Base-by-base conservation (phyloP, 1,140 invertebrate genomes). In the Pogonomyrmex barbatus region DNA sequence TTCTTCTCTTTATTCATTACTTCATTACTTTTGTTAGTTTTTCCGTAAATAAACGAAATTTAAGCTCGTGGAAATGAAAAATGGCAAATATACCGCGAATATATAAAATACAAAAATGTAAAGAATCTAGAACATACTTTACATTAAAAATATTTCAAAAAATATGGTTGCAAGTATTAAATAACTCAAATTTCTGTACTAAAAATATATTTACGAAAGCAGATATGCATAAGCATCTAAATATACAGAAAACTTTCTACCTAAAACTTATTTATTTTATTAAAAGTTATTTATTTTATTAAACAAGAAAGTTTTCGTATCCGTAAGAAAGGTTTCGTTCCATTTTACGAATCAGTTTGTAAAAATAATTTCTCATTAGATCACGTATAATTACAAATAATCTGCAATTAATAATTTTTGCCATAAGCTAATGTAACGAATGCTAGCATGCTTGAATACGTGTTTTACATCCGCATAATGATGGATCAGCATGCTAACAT, bases 21-120 rank as follows among this genome's bases (percentile, higher is more conserved):
- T 68, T 68, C 65, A 68, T 68, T 68, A 68, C 47, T 68, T 68
- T 50, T 50, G 42, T 50, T 50, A 50, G n/a, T 10, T 47, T 30
- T 9, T 14, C 42, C 65, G 2, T 2, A n/a, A 67, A 47, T 42
- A 47, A 67, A 4, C 39, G 65, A 6, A 10, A 67, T 68, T 68
- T 47, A 24, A 47, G 24, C 12, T 6, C 24, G 42, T 24, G 4
- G 12, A 8, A 47, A 50, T 68, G 65, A 71, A 52, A 52, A 71
- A 71, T 71, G 24, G 1, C n/a, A 10, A 50, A 33, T n/a, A n/a
- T n/a, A n/a, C 68, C 6, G 45, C 5, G 10, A 52, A 50, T 50
- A 52, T 17, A 10, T 33, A 50, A 52, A 36, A 33, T 71, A 71
- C 14, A 3, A 10, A 50, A 71, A 33, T 50, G 45, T 50, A 71